These are phyloP conservation scores for Aegotheles bennettii DNA, from an alignment of 2,113 vertebrate genomes.

Conservation along the genomic window DNA sequence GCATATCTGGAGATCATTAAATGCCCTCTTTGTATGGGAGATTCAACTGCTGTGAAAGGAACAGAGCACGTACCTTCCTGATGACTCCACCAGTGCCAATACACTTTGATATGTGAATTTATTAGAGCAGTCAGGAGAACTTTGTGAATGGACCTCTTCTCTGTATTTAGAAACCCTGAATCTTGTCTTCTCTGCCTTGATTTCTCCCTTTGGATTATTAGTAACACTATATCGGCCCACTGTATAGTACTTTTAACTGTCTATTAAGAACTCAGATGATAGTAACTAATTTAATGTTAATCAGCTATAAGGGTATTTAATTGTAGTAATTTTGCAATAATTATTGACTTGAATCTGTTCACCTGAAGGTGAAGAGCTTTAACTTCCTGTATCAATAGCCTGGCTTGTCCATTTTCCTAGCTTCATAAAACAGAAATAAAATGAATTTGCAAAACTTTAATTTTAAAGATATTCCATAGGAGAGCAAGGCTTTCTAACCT, in stretches of 20 bases:
- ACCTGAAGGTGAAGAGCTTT: background rate
- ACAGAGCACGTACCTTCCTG: background rate
- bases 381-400: background rate
- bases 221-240: background rate
- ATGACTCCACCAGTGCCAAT: background rate
- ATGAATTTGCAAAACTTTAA: background rate
- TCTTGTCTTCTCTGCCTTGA: background rate
- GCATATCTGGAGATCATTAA: background rate
- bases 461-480: background rate
- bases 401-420: background rate
- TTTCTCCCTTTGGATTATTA: background rate
- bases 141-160: background rate
- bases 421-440: background rate
- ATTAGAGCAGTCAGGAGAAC: background rate
- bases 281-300: background rate
- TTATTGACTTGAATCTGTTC: background rate
- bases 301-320: background rate
- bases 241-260: background rate
- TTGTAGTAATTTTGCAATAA: background rate
- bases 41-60: background rate
- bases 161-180: background rate
- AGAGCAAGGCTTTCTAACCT: background rate
- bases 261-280: background rate
- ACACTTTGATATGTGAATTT: background rate
- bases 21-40: background rate